These are phyloP conservation scores for Nipponacmea schrenckii DNA, from an alignment of 2,888 invertebrate species.

Conservation along the genomic window DNA sequence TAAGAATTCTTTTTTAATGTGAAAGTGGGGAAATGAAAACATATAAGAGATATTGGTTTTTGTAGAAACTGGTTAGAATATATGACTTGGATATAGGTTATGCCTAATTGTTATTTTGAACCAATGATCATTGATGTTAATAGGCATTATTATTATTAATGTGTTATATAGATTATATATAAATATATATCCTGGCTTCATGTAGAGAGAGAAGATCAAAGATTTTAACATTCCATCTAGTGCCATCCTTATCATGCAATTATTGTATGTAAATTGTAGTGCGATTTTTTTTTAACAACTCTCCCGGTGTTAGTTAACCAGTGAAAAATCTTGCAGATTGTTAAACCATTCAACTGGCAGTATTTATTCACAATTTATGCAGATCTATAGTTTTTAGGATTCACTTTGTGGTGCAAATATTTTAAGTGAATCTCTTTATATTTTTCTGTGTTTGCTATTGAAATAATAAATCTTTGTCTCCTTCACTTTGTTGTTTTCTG, in stretches of 20 bases:
- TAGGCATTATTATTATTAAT: too few species aligned
- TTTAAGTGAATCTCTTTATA: constrained; percentile 4
- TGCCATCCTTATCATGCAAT: constrained; percentile 7
- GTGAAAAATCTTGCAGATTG: neutral
- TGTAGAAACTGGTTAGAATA: too few species aligned
- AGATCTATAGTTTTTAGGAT: constrained; percentile 2
- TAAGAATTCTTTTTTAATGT: too few species aligned
- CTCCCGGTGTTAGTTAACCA: constrained; percentile 4
- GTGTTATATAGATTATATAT: too few species aligned
- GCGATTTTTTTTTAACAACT: too few species aligned
- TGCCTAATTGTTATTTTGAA: too few species aligned
- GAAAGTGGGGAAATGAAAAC: too few species aligned
- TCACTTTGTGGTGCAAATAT: constrained; percentile 3
- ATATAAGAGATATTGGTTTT: too few species aligned
- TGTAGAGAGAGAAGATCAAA: constrained; percentile 1
- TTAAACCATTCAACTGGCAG: constrained; percentile 1
- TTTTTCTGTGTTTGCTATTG: constrained; percentile 8
- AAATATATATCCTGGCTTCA: neutral
- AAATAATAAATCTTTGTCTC: constrained; percentile 9
- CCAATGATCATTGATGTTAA: too few species aligned
- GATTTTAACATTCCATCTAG: constrained; percentile 6
- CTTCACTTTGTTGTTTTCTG: neutral
- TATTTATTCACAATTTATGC: constrained; percentile 5
- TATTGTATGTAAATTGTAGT: neutral
- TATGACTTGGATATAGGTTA: too few species aligned